Base-by-base conservation (phyloP, 2,797 vertebrate genomes). In the Siniperca obscura region DNA sequence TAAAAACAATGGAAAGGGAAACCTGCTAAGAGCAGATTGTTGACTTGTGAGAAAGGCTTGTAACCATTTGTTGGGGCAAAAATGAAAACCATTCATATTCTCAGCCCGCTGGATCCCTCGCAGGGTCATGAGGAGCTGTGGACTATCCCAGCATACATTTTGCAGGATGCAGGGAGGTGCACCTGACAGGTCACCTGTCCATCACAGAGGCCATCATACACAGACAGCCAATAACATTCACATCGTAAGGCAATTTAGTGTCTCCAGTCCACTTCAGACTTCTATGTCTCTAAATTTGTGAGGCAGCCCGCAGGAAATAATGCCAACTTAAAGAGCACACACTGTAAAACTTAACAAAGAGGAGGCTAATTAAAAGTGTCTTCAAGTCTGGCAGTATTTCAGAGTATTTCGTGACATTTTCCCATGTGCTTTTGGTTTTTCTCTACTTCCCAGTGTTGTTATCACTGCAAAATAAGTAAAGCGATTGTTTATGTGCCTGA, bases 341-440 rank as follows among this genome's bases (percentile, higher is more conserved):
- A 44, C 56, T 61, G 55, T 65, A 73, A 59, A 84, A 83, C n/a
- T 36, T 66, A 76, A 84, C 78, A 82, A 78, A 84, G 70, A 82
- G 1, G 22, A 61, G 38, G 62, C 76, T 86, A 81, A 92, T 85
- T 89, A 89, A 78, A 83, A 88, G 57, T 38, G 13, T 83, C 38
- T 83, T 81, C 25, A 67, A 46, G 75, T 82, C 81, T 78, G 78
- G 80, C 81, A 75, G 42, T 57, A 67, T 86, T 84, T 83, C 88
- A 84, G 16, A 71, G 53, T 34, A 53, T 85, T 85, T 86, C 19
- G 22, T 74, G 80, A 78, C 70, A 80, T 85, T 74, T 50, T 65
- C 80, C 56, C 72, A 61, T 82, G 76, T 84, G 81, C 70, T 65
- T 68, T 69, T 67, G 50, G 14, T 80, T 80, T 71, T 70, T 30